Percentiles rank a stretch among this genome's conserved stretches.
Conservation (phyloP, 1,140 invertebrate species). For the Anastrepha obliqua region DNA sequence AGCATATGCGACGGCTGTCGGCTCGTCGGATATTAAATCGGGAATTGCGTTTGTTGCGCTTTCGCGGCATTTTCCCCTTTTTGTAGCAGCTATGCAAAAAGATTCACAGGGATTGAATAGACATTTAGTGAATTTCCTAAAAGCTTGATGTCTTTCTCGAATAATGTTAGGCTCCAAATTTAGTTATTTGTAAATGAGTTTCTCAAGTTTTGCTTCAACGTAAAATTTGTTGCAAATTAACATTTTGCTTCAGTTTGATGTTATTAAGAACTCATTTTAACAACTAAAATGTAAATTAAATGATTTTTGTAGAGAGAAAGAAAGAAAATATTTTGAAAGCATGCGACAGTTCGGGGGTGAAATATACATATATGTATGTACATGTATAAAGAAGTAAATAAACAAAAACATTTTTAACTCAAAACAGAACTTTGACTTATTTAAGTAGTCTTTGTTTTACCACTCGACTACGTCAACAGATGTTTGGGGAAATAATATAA, state of each 20-base stretch:
- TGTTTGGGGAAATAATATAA: no score
- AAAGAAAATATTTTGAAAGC: neutral
- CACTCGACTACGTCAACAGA: no score
- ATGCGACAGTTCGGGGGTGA: neutral
- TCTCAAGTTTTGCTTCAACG: neutral
- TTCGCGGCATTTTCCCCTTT: neutral
- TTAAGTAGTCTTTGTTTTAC: no score
- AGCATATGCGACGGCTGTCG: neutral
- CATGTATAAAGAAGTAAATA: neutral
- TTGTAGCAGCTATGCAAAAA: neutral
- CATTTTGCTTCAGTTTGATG: neutral
- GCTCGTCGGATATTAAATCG: neutral
- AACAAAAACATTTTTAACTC: neutral
- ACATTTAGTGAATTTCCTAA: neutral
- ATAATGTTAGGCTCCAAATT: neutral
- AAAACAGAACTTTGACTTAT: neutral
- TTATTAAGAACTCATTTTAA: neutral
- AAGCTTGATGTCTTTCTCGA: no score
- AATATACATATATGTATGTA: neutral
- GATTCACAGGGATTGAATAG: neutral
- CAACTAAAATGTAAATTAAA: neutral
- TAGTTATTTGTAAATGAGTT: neutral
- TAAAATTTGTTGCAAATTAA: neutral
- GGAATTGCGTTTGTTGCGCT: neutral
- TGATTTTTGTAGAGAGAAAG: neutral